Conservation (phyloP, 1,140 invertebrate genomes). For the Druon quercuslanigerum region DNA sequence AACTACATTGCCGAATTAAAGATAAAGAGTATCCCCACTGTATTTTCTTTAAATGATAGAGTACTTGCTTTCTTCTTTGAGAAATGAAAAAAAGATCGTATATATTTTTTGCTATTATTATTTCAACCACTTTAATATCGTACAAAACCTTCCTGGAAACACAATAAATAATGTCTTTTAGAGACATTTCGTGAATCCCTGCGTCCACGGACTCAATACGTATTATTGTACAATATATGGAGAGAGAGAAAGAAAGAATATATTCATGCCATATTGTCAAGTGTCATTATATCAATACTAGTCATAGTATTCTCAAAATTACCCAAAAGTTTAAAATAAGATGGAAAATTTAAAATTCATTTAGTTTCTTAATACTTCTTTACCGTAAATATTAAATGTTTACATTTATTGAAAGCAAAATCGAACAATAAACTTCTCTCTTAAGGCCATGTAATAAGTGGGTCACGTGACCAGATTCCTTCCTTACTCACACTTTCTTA, state of each 20-base stretch:
- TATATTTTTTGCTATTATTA: conserved; percentile 16
- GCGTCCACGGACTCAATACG: neutral
- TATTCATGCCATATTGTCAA: conserved; percentile 16
- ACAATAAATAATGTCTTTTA: conserved; percentile 29
- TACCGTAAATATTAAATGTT: too few relatives aligned
- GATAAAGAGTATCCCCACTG: neutral
- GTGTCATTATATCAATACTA: conserved; percentile 7
- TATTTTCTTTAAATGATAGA: conserved; percentile 2
- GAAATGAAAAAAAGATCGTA: neutral
- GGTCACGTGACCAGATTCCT: too few relatives aligned
- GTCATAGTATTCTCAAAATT: neutral
- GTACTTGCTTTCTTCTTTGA: neutral
- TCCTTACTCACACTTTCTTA: too few relatives aligned
- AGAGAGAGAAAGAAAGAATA: conserved; percentile 13
- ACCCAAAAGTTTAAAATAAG: too few relatives aligned
- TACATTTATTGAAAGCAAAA: too few relatives aligned
- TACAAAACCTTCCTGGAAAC: conserved; percentile 4
- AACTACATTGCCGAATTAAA: conserved; percentile 17
- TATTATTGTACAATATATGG: conserved; percentile 12
- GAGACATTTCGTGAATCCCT: neutral
- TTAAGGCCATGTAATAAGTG: too few relatives aligned
- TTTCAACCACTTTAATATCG: conserved; percentile 18
- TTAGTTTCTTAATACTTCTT: too few relatives aligned
- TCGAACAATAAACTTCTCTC: too few relatives aligned
- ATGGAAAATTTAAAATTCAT: too few relatives aligned